These are phyloP conservation scores for Amblyornis subalaris DNA, from an alignment of 2,113 vertebrate genomes.

Conservation along the genomic window DNA sequence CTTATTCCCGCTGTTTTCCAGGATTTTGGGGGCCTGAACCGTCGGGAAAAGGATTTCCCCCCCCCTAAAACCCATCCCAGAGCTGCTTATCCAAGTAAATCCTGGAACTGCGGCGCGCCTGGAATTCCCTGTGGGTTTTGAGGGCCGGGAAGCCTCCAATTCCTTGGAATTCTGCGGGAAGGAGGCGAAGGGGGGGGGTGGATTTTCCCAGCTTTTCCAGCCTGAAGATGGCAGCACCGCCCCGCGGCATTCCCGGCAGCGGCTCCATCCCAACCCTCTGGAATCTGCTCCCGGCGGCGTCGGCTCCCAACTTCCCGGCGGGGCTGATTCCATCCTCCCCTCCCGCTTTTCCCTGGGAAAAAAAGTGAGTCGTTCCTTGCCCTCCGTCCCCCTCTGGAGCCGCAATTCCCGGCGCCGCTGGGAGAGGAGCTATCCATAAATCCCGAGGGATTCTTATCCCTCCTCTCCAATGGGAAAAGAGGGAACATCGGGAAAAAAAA, in stretches of 20 bases:
- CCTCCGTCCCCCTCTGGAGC: too few relatives aligned
- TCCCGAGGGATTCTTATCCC: not conserved
- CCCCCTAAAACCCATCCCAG: fast-evolving
- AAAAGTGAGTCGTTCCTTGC: not conserved
- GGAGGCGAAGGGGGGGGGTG: fast-evolving
- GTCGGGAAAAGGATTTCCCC: fast-evolving
- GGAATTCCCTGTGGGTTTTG: not conserved
- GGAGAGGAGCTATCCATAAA: not conserved
- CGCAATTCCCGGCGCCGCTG: too few relatives aligned
- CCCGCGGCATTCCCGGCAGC: not conserved
- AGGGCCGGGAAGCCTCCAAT: not conserved
- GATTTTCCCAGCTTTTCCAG: not conserved
- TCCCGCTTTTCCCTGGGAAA: not conserved
- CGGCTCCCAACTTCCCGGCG: too few relatives aligned
- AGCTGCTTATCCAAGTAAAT: fast-evolving
- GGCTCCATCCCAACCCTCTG: not conserved
- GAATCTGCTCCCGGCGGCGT: not conserved
- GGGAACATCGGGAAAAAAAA: too few relatives aligned
- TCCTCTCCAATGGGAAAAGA: too few relatives aligned
- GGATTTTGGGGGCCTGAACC: not conserved
- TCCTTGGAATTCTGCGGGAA: not conserved
- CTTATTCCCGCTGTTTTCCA: not conserved
- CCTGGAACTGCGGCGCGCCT: fast-evolving
- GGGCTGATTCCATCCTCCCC: too few relatives aligned
- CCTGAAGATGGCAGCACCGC: not conserved